These are phyloP conservation scores for Chiloscyllium punctatum DNA, from an alignment of 2,797 vertebrate genomes.

Conservation along the genomic window DNA sequence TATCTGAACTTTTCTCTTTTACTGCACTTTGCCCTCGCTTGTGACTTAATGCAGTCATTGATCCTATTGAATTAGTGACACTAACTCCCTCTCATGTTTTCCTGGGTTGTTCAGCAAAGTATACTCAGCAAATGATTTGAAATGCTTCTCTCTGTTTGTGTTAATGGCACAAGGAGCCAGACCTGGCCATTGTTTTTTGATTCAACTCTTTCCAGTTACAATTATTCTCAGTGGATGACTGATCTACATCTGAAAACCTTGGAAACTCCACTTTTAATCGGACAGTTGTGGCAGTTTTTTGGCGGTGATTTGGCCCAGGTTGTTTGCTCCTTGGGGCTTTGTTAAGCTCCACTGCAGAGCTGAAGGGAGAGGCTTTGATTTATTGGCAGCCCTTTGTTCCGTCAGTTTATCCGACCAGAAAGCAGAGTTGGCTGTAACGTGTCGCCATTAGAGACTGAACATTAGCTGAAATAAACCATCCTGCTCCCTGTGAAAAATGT, in stretches of 20 bases:
- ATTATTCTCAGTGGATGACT: conserved; percentile 43
- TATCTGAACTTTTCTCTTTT: background rate
- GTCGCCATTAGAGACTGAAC: conserved; percentile 79
- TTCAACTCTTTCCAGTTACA: background rate
- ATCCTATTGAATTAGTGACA: background rate
- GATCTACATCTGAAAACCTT: conserved; percentile 45
- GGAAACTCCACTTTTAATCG: conserved; percentile 51
- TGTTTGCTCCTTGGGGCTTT: conserved; percentile 76
- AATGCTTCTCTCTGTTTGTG: background rate
- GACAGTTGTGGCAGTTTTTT: conserved; percentile 55
- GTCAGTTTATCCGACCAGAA: conserved; percentile 82
- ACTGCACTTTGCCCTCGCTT: background rate
- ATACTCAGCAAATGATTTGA: background rate
- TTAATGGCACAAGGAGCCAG: background rate
- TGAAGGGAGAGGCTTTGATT: conserved; percentile 82
- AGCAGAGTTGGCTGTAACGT: conserved; percentile 94
- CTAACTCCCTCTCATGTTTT: background rate
- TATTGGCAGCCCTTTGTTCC: conserved; percentile 81
- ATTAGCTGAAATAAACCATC: conserved; percentile 95
- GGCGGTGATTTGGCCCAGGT: conserved; percentile 63
- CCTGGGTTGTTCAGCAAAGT: background rate
- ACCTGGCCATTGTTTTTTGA: background rate
- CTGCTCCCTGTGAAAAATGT: conserved; percentile 97
- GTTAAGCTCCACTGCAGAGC: conserved; percentile 69
- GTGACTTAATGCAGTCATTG: background rate